Evolutionary conservation across 2,797 vertebrate species (phyloP), one percentile per base, ranked within the genome.

Genomic region (Macropodus opercularis): DNA sequence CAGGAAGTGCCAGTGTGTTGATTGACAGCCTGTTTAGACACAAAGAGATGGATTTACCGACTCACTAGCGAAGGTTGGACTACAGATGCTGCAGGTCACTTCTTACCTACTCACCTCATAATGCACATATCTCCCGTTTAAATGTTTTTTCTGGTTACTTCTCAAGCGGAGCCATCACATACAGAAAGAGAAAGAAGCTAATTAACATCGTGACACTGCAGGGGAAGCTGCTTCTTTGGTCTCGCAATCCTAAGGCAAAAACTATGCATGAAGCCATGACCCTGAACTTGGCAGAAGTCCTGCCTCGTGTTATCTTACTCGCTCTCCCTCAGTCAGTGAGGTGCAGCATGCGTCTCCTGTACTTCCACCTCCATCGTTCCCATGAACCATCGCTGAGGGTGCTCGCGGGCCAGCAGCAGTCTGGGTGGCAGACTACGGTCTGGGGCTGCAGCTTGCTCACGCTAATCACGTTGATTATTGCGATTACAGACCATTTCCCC

Each of bases 391-490:
- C 24, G 49, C 59, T 48, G 56, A 80, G 67, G 63, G 55, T 69
- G 57, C 75, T 64, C 6, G 39, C 53, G 54, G 78, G 75, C 77
- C 78, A 63, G 51, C 69, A 46, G 67, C 85, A 77, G 79, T 84
- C 78, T 92, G 91, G 91, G 91, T 91, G 90, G 91, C 77, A 70
- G 68, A 42, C 75, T 35, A 63, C 71, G 55, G 73, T 80, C 84
- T 74, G 86, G 73, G 63, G 72, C 79, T 83, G 82, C 81, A 70
- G 78, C 81, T 76, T 51, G 77, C 81, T 76, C 67, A 42, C 23
- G 76, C 85, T 91, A 91, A 92, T 92, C 91, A 91, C 49, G 81
- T 80, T 91, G 90, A 92, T 92, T 90, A 86, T 90, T 87, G 80
- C 86, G 85, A 92, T 92, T 91, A 91, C 79, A 84, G 80, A 77